Evolutionary conservation across 2,113 vertebrate genomes (phyloP).

Genomic region (Macaca nemestrina): DNA sequence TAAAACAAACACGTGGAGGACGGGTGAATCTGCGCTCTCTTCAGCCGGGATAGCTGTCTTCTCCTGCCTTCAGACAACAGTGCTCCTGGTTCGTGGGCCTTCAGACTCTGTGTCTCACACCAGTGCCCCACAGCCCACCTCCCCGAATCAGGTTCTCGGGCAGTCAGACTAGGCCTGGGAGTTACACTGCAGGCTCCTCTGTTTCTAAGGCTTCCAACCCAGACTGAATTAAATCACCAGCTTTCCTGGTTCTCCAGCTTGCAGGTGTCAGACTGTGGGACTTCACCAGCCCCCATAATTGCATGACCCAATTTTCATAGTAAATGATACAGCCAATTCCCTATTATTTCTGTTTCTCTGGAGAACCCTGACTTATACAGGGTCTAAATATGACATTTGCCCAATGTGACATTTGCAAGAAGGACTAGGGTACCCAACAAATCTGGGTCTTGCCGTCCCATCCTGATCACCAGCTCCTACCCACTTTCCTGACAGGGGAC

Average conservation of each 20-base stretch:
- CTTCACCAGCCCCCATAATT: neutral
- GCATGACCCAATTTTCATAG: neutral
- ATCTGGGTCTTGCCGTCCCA: neutral
- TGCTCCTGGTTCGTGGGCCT: neutral
- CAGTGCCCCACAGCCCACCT: neutral
- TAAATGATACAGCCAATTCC: neutral
- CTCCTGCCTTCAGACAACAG: neutral
- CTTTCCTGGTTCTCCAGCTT: neutral
- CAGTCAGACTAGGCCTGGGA: neutral
- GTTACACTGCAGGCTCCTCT: neutral
- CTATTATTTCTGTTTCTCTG: neutral
- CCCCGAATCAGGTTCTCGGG: neutral
- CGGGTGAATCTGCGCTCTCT: neutral
- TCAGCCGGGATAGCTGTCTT: neutral
- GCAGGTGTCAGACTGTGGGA: neutral
- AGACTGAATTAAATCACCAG: neutral
- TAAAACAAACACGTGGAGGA: neutral
- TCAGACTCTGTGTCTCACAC: neutral
- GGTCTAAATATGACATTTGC: neutral
- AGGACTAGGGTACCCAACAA: neutral
- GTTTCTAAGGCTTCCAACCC: neutral
- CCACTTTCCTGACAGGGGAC: neutral
- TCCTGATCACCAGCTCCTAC: neutral
- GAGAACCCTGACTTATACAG: neutral
- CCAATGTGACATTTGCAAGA: neutral